These are phyloP conservation scores for Origma solitaria DNA, from an alignment of 2,113 vertebrate genomes.

Conservation along the genomic window DNA sequence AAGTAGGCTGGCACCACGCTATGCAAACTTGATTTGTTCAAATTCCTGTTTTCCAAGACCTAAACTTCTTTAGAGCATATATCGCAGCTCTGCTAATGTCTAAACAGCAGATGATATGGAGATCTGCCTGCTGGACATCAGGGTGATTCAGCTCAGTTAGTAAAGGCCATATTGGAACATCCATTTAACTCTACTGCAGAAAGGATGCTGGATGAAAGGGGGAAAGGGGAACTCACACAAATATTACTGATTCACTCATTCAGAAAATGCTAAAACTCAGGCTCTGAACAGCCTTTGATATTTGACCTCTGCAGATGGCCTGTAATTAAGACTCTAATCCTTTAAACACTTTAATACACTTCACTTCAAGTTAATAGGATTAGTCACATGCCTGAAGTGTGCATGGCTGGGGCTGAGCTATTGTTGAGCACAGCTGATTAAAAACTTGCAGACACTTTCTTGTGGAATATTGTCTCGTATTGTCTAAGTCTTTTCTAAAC, in stretches of 20 bases:
- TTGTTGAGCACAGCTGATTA: not conserved
- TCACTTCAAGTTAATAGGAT: constrained; percentile 23
- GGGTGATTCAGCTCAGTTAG: not conserved
- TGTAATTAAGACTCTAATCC: constrained; percentile 47
- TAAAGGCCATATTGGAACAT: not conserved
- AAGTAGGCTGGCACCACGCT: not conserved
- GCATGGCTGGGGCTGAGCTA: not conserved
- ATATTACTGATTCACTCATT: constrained; percentile 14
- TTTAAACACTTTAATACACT: constrained; percentile 32
- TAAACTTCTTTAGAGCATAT: not conserved
- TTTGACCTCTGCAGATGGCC: constrained; percentile 15
- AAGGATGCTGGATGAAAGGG: not conserved
- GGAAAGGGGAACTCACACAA: not conserved
- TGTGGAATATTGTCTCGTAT: not conserved
- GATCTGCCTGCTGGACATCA: not conserved
- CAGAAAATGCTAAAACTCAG: constrained; percentile 15
- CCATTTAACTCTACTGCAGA: not conserved
- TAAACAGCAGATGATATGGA: not conserved
- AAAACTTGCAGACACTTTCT: not conserved
- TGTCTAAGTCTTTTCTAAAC: not conserved
- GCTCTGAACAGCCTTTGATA: constrained; percentile 25
- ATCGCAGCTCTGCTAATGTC: not conserved
- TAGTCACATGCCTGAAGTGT: not conserved
- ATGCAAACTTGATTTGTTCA: not conserved
- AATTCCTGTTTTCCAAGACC: not conserved